phyloP scores from a whole-genome alignment of 2,888 invertebrate genomes.

The Ichneumoninae sp. region DNA sequence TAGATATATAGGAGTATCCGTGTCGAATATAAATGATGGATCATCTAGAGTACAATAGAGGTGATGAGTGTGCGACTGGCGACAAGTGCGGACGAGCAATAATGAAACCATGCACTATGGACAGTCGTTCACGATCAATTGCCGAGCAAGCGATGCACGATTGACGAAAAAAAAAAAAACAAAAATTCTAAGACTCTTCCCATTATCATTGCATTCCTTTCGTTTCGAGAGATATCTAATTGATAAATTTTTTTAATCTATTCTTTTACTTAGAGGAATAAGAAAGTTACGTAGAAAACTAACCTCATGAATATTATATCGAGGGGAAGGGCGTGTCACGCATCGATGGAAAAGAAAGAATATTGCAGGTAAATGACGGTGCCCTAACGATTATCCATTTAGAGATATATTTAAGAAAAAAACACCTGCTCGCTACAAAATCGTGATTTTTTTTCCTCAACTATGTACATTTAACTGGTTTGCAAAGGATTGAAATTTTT shows the following conservation, averaged over 20 bases:
- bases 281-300: slow-evolving; percentile 84
- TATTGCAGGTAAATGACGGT: slow-evolving; percentile 61
- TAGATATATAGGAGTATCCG: not conserved
- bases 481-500: not conserved
- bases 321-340: slow-evolving; percentile 69
- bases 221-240: slow-evolving; percentile 7
- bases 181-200: slow-evolving; percentile 21
- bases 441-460: slow-evolving; percentile 25
- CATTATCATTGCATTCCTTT: slow-evolving; percentile 53
- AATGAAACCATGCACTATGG: slow-evolving; percentile 55
- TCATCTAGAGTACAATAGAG: slow-evolving; percentile 1
- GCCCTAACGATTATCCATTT: slow-evolving; percentile 42
- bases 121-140: slow-evolving; percentile 24
- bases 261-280: slow-evolving; percentile 79
- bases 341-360: slow-evolving; percentile 68
- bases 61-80: slow-evolving; percentile 27
- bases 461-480: slow-evolving; percentile 20
- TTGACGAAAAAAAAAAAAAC: slow-evolving; percentile 33
- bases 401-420: slow-evolving; percentile 44
- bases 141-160: slow-evolving; percentile 42
- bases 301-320: slow-evolving; percentile 80
- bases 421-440: slow-evolving; percentile 36
- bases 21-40: not conserved
- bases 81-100: slow-evolving; percentile 39
- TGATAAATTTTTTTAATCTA: not conserved